phyloP scores from a whole-genome alignment of 1,140 invertebrate species.

The Drosophila mayri region DNA sequence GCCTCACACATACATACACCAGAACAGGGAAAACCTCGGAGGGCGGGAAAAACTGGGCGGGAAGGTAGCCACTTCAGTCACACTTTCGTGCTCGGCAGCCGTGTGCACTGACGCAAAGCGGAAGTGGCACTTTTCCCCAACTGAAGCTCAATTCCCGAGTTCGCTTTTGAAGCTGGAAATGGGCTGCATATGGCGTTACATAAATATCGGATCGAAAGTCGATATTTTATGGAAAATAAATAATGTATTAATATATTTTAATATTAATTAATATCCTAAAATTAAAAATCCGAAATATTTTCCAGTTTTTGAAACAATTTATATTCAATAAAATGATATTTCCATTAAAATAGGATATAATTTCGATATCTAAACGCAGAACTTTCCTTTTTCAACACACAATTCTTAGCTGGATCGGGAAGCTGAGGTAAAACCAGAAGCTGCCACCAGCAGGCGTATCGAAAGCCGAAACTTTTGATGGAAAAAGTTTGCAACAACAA shows the following conservation, averaged over 20 bases:
- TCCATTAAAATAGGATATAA: neutral
- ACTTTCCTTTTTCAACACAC: neutral
- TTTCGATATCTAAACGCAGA: neutral
- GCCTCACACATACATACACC: slow-evolving; percentile 2
- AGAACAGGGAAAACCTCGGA: neutral
- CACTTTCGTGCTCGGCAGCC: slow-evolving; percentile 69
- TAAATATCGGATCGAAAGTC: neutral
- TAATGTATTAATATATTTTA: too few relatives aligned
- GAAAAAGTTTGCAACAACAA: slow-evolving; percentile 83
- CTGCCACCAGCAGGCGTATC: slow-evolving; percentile 66
- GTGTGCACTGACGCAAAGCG: slow-evolving; percentile 80
- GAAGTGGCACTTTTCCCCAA: slow-evolving; percentile 75
- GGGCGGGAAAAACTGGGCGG: neutral
- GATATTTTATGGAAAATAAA: neutral
- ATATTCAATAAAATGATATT: too few relatives aligned
- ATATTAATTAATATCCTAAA: neutral
- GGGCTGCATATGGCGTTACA: neutral
- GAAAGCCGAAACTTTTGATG: slow-evolving; percentile 81
- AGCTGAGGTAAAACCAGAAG: slow-evolving; percentile 1
- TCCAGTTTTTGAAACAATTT: too few relatives aligned
- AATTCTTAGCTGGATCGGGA: slow-evolving; percentile 4
- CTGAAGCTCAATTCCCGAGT: slow-evolving; percentile 32
- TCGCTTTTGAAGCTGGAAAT: slow-evolving; percentile 7
- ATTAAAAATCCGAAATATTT: too few relatives aligned
- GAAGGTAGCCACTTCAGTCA: slow-evolving; percentile 68